Evolutionary conservation across 2,888 invertebrate genomes (phyloP), one percentile per base, ranked within the genome.

Genomic region (Myopa tessellatipennis): DNA sequence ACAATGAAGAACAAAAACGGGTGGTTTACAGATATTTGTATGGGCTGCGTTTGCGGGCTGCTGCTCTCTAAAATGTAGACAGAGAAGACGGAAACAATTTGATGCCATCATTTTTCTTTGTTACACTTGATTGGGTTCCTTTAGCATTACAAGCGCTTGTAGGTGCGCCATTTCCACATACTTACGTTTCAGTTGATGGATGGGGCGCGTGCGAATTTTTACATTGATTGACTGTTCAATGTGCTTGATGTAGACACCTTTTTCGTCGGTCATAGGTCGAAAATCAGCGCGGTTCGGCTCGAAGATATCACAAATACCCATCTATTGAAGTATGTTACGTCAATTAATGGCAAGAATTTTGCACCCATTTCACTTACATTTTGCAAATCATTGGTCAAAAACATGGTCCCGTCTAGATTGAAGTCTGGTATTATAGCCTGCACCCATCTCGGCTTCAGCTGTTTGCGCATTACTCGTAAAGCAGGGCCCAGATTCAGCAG

Each of bases 1-100:
- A 96, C 92, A 82, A 96, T 95, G 88, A 96, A 96, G 90, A 95
- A 96, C 77, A 95, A 90, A 88, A 96, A 96, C 73, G 96, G 96
- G 89, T 94, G 95, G 79, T 95, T 94, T 16, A 94, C 95, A 72
- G 93, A 92, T 87, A 96, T 95, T 81, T 93, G 91, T 74, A 94
- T 92, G 14, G 94, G 93, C 74, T 86, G 86, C 79, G 85, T 84
- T 84, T 87, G 87, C 74, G 85, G 84, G 83, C 88, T 85, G 84
- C 86, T 84, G 82, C 87, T 88, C 79, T 87, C 89, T 89, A 82
- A 63, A 75, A 80, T 40, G 34, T 8, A 18, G 68, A n/a, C 18
- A 14, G 55, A 45, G n/a, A 40, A 50, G 45, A 60, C 4, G 67
- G 14, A 75, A 67, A 68, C 38, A 52, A 18, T 52, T 6, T 26